These are phyloP conservation scores for Teinopalpus imperialis DNA, from an alignment of 2,888 invertebrate genomes.

Conservation along the genomic window DNA sequence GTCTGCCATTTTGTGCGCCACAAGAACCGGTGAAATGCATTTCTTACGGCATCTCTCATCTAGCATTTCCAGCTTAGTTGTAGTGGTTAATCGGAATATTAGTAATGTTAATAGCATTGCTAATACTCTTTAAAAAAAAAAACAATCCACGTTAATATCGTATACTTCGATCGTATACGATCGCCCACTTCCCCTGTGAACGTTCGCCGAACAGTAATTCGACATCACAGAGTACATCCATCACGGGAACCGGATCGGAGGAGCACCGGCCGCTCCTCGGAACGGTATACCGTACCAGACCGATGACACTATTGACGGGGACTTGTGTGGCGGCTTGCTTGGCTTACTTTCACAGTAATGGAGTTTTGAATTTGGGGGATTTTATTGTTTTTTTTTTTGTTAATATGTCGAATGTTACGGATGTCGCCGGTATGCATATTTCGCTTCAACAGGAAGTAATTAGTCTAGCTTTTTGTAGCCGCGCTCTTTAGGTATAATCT, in stretches of 20 bases:
- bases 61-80: no score
- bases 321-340: slow-evolving; percentile 7
- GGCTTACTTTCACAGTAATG: slow-evolving; percentile 6
- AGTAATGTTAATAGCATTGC: no score
- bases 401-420: background rate
- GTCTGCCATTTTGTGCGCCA: slow-evolving; percentile 1
- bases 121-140: no score
- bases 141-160: slow-evolving; percentile 25
- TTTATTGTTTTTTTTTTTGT: background rate
- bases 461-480: no score
- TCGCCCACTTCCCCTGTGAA: slow-evolving; percentile 30
- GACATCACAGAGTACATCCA: slow-evolving; percentile 34
- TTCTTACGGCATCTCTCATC: slow-evolving; percentile 17
- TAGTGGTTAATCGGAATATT: no score
- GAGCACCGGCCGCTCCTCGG: slow-evolving; percentile 29
- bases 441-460: no score
- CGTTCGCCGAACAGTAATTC: slow-evolving; percentile 30
- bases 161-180: slow-evolving; percentile 19
- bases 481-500: no score
- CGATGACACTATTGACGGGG: slow-evolving; percentile 23
- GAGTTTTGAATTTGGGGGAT: background rate
- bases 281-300: slow-evolving; percentile 31
- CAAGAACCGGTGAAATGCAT: slow-evolving; percentile 10
- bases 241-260: slow-evolving; percentile 33
- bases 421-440: background rate